Base-by-base conservation (phyloP, 1,140 invertebrate genomes). In the Drosophila sucinea region DNA sequence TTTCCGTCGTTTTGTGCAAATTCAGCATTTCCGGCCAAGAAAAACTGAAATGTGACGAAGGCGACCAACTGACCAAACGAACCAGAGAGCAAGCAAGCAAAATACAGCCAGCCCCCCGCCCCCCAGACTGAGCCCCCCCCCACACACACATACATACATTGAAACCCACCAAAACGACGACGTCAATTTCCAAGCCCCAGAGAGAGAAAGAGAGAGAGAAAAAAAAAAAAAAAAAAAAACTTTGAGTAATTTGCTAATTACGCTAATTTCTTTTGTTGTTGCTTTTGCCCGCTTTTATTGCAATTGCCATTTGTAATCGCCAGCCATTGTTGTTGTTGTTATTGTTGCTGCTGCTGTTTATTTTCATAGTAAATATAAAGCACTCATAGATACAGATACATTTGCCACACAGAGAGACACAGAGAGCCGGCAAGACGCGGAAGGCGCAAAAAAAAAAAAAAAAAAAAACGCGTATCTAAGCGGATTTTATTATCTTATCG, bases 401-500 rank as follows among this genome's bases (percentile, higher is more conserved):
- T 30, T 17, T 4, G 7, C 3, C 44, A 61, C 7, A 55, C 23
- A 60, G 23, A 60, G 57, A 30, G 35, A 56, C 33, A 60, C 54
- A 38, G 7, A 30, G 27, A 62, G 51, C 47, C 60, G 33, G 66
- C 63, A 58, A 58, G 56, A 77, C 67, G 73, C 62, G 67, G 44
- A 73, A 35, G 66, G 74, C 75, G 57, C 51, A 66, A 66, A 66
- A 69, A 69, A 69, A 55, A 38, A 60, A 51, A 23, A 41, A 62
- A 73, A 69, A 73, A 81, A 84, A 84, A 87, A 44, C 71, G 75
- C 75, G 83, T 86, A 86, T 86, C 83, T 86, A 86, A 86, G 83
- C 84, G 83, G 83, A 89, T 86, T 86, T 86, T 84, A 86, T 87
- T 89, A 86, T 86, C 83, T 86, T 86, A 86, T 86, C 83, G 82